Conservation (phyloP, 1,140 invertebrate genomes). For the Octopus bimaculoides region DNA sequence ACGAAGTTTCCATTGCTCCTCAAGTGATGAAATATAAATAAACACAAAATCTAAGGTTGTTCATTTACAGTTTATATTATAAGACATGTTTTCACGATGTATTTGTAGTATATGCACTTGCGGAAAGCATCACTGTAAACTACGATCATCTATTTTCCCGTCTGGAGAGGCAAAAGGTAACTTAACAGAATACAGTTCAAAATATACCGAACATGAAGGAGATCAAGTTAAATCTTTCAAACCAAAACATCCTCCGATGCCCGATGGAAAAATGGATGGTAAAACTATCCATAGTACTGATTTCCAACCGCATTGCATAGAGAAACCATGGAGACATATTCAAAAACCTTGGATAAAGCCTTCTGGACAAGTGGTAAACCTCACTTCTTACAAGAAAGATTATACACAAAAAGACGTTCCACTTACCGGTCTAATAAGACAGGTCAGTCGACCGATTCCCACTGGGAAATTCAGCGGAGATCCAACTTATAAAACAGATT, state of each 20-base stretch:
- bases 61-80: no score
- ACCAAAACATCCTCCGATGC: not conserved
- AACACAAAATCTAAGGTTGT: no score
- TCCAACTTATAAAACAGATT: not conserved
- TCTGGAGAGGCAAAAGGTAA: not conserved
- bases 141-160: not conserved
- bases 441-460: no score
- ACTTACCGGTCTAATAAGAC: not conserved
- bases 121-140: not conserved
- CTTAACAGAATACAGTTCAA: not conserved
- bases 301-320: not conserved
- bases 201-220: not conserved
- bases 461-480: not conserved
- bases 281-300: not conserved
- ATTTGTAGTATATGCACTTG: not conserved
- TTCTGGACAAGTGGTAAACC: not conserved
- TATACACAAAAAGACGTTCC: not conserved
- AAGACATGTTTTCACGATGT: not conserved
- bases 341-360: not conserved
- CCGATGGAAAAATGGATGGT: not conserved
- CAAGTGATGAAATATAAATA: no score
- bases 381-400: not conserved
- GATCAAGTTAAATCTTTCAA: not conserved
- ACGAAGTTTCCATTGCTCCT: no score
- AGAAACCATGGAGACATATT: not conserved